Base-by-base conservation (phyloP, 2,797 vertebrate species). In the Melanogrammus aeglefinus region DNA sequence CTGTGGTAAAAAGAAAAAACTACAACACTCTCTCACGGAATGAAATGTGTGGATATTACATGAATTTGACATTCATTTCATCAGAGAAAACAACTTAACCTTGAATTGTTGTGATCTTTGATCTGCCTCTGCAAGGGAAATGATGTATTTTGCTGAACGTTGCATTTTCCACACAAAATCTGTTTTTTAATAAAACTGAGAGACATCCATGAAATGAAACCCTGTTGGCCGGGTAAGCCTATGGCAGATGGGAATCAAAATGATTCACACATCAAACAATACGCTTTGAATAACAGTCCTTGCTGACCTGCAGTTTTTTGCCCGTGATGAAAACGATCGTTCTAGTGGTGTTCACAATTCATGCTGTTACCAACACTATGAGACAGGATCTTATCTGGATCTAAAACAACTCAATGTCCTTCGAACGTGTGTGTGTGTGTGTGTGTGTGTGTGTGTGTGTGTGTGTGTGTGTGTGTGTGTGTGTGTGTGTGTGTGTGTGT, bases 181-280 rank as follows among this genome's bases (percentile, higher is more conserved):
- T 8, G 6, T 66, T 66, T 66, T 66, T 66, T 66, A 66, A 66
- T 66, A 66, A 66, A 66, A 12, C 63, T 8, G 18, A 66, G 63
- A 66, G n/a, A 66, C 24, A 27, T 66, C 63, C 63, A 66, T 12
- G 24, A 27, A 27, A 66, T 24, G 63, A 66, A 27, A 66, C 14
- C 13, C 63, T 12, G n/a, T 79, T 81, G 63, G 63, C 63, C 12
- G 7, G 4, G 63, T 66, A 10, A 66, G 63, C 63, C 63, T 24
- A 27, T 27, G n/a, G 63, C 63, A 66, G 63, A 66, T 27, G 63
- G 63, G 63, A 27, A 66, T 66, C 63, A 16, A 10, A 66, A 66
- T 27, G 63, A 66, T 24, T 66, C 63, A 27, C 63, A 66, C 39
- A 13, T 41, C 35, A 74, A 74, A 74, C 39, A 74, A 24, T 36